Base-by-base conservation (phyloP, 2,113 vertebrate genomes). In the Paramormyrops kingsleyae region DNA sequence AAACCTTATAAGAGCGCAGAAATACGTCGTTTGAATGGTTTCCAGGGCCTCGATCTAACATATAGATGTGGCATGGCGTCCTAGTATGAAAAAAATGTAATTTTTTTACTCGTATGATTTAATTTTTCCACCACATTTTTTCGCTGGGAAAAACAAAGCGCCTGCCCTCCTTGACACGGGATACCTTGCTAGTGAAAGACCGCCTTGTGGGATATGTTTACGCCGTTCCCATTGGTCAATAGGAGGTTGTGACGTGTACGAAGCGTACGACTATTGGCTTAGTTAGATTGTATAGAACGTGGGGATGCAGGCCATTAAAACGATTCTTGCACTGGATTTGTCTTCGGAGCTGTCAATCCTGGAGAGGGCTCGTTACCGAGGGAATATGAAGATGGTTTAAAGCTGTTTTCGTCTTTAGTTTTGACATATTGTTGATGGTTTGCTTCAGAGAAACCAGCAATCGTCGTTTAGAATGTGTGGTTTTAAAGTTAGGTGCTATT, bases 141-240 rank as follows among this genome's bases (percentile, higher is more conserved):
- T 88, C 83, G 70, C 86, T 44, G 91, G 91, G 91, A 93, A 95
- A 93, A 96, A 96, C 95, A 96, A 95, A 95, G 94, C 94, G 87
- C 88, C 80, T 91, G 83, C 84, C 94, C 89, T 91, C 92, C 89
- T 91, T 91, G 94, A 94, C 93, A 93, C 86, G 89, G 91, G 90
- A 94, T 90, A 92, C 89, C 49, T 31, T 46, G 12, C 80, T 44
- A 83, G 56, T 24, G 56, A 86, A 59, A 1, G 42, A 91, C 94
- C 92, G 90, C 92, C 95, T 89, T 87, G 91, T 91, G 47, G 50
- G 59, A 83, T 90, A 89, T 89, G 93, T 92, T 92, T 92, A 74
- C 86, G 89, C 91, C 1, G 2, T 27, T 91, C 13, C 91, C 27
- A 95, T 94, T 95, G 94, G 94, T 62, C 89, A 4, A 12, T 0